Base-by-base conservation (phyloP, 1,140 invertebrate species). In the Globodera ellingtonae region DNA sequence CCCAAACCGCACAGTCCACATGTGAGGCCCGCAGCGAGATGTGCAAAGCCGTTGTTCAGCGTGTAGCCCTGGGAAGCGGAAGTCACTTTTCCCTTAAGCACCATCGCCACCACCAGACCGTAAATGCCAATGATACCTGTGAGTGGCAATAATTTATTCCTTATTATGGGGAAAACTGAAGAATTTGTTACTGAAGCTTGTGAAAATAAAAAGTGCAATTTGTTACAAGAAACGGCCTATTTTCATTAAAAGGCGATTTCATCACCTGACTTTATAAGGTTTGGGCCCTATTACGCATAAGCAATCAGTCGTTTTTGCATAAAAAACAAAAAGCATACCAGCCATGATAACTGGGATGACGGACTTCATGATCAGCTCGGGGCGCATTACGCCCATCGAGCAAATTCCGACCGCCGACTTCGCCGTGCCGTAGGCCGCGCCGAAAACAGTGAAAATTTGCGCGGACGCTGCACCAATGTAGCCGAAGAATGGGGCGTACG, bases 281-380 rank as follows among this genome's bases (percentile, higher is more conserved):
- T 35, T 2, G 35, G 35, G 1, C 1, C 0, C 0, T 35, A 35
- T 35, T 35, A 35, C 35, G 1, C 35, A 35, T 35, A 1, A 35
- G 35, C 35, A 35, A 35, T 2, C 0, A 35, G 35, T 35, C 0
- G 35, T 35, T 35, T 35, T 35, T 35, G 35, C 3, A 35, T 35
- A 35, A 35, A 35, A 35, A 35, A 7, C 6, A 72, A 73, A 13
- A 71, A 66, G 18, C 5, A 50, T 75, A 82, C 87, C 87, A 73
- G 96, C 97, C 92, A 99, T 96, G 91, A 99, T 99, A 96, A 98
- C 97, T 90, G 97, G 97, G 96, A 99, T 99, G 92, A 99, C 96
- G 96, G 97, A 84, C 98, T 98, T 98, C 96, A 99, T 99, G 91
- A 99, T 98, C 89, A 98, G 92, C 91, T 99, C 97, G 79, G 97